phyloP scores from a whole-genome alignment of 2,797 vertebrate species.

The Melanotaenia boesemani region DNA sequence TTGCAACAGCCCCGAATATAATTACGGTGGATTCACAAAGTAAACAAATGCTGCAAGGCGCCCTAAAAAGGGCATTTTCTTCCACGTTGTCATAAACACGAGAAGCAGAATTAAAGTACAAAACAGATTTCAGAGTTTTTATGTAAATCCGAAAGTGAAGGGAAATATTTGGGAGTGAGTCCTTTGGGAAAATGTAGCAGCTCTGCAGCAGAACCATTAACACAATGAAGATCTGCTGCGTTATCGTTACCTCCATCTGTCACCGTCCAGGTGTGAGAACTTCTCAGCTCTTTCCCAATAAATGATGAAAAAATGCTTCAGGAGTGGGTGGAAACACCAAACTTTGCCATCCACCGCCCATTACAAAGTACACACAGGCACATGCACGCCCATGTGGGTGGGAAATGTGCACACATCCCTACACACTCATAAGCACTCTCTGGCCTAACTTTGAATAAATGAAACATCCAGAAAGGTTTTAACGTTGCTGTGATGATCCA shows the following conservation, averaged over 20 bases:
- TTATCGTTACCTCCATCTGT: too few species aligned
- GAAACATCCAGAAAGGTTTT: slow-evolving; percentile 36
- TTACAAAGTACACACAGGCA: slow-evolving; percentile 30
- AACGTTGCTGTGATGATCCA: too few species aligned
- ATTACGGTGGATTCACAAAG: slow-evolving; percentile 53
- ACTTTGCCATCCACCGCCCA: slow-evolving; percentile 40
- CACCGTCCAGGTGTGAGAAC: neutral
- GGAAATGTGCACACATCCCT: slow-evolving; percentile 10
- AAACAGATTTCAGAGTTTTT: neutral
- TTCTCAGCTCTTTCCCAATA: neutral
- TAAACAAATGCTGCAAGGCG: slow-evolving; percentile 25
- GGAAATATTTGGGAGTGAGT: too few species aligned
- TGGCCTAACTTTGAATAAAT: slow-evolving; percentile 54
- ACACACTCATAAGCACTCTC: slow-evolving; percentile 25
- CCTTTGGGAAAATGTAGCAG: too few species aligned
- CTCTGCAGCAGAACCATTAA: too few species aligned
- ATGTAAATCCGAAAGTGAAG: neutral
- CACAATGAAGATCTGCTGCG: too few species aligned
- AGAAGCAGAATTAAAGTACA: neutral
- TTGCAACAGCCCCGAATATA: neutral
- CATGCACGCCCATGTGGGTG: slow-evolving; percentile 54
- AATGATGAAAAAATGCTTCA: slow-evolving; percentile 15
- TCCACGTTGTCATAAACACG: neutral
- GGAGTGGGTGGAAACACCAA: slow-evolving; percentile 52
- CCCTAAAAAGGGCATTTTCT: slow-evolving; percentile 39